These are phyloP conservation scores for Zaprionus nigranus DNA, from an alignment of 1,140 invertebrate genomes.

Conservation along the genomic window DNA sequence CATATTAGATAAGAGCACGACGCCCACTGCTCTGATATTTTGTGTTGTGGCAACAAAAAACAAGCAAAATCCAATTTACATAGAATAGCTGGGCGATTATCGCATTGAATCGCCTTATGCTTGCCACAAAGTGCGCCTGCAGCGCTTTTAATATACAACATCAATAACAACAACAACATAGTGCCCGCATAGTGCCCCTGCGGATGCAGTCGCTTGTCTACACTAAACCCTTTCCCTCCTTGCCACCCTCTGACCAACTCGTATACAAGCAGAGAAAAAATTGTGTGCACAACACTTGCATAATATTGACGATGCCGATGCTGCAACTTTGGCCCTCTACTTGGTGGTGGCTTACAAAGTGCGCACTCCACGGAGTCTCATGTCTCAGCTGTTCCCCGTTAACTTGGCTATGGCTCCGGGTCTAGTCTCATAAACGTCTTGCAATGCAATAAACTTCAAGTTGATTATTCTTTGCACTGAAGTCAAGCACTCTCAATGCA, in stretches of 20 bases:
- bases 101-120: conserved; percentile 37
- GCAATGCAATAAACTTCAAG: conserved; percentile 46
- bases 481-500: conserved; percentile 35
- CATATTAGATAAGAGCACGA: conserved; percentile 22
- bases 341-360: conserved; percentile 19
- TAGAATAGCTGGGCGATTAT: conserved; percentile 69
- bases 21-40: conserved; percentile 12
- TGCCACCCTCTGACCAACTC: conserved; percentile 36
- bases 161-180: not conserved
- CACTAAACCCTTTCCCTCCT: not conserved
- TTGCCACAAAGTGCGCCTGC: conserved; percentile 52
- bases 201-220: conserved; percentile 30
- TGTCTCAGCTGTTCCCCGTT: conserved; percentile 6
- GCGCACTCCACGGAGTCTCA: not conserved
- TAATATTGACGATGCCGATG: conserved; percentile 42
- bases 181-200: conserved; percentile 22
- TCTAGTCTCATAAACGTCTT: conserved; percentile 45
- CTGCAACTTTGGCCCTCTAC: conserved; percentile 36
- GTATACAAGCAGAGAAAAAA: conserved; percentile 38
- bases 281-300: conserved; percentile 61
- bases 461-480: conserved; percentile 44
- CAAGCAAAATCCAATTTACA: conserved; percentile 70
- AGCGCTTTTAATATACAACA: conserved; percentile 68
- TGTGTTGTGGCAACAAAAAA: conserved; percentile 50
- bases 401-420: conserved; percentile 42